Evolutionary conservation across 2,888 invertebrate genomes (phyloP).

Genomic region (Dascillus cervinus): DNA sequence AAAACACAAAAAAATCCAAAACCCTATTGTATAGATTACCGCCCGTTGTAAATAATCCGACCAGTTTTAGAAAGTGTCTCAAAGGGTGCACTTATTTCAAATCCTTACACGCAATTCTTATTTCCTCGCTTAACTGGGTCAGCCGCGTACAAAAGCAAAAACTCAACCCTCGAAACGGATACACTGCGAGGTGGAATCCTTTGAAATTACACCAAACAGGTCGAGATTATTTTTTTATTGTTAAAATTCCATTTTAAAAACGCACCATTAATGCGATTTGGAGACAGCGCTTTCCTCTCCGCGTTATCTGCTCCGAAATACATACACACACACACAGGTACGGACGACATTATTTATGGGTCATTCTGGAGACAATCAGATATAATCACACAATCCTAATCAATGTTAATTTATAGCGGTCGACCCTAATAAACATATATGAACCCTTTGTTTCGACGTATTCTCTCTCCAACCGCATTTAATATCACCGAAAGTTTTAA

Average conservation of each 20-base stretch:
- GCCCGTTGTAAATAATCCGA: constrained; percentile 21
- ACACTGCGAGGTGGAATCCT: too few relatives aligned
- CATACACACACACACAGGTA: too few relatives aligned
- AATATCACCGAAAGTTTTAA: constrained; percentile 34
- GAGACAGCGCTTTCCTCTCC: constrained; percentile 23
- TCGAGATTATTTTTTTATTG: too few relatives aligned
- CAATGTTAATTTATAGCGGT: constrained; percentile 44
- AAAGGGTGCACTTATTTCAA: constrained; percentile 19
- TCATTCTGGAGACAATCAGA: constrained; percentile 41
- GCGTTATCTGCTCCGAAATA: constrained; percentile 21
- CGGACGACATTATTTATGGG: constrained; percentile 38
- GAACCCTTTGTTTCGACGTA: constrained; percentile 40
- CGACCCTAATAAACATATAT: constrained; percentile 41
- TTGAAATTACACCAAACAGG: too few relatives aligned
- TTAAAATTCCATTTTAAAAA: too few relatives aligned
- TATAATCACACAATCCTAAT: constrained; percentile 44
- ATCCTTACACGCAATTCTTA: constrained; percentile 17
- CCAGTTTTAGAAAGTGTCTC: constrained; percentile 20
- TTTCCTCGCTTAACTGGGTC: constrained; percentile 18
- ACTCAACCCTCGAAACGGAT: too few relatives aligned
- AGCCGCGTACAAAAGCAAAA: too few relatives aligned
- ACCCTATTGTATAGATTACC: constrained; percentile 13
- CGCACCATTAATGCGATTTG: constrained; percentile 16
- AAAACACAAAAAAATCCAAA: constrained; percentile 12
- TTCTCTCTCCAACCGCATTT: constrained; percentile 28